Base-by-base conservation (phyloP, 92 coral and sea anemone genomes). In the Zoanthus sociatus region DNA sequence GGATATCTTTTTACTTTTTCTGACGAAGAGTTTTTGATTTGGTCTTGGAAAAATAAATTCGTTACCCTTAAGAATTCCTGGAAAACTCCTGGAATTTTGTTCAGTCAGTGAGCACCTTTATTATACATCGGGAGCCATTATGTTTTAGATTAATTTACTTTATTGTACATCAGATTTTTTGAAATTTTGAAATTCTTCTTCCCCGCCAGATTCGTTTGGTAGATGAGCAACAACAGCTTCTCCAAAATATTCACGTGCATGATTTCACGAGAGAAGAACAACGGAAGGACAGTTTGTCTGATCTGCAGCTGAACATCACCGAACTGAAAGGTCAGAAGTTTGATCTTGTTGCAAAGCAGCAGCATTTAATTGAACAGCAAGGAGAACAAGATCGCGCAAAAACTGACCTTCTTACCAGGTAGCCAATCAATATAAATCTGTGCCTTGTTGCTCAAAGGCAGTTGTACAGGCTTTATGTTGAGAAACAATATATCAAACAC, bases 221-320 rank as follows among this genome's bases (percentile, higher is more conserved):
- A 1, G 99, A 95, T 61, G 99, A 96, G 79, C 98, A 96, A 61
- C 93, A 93, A 54, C 90, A 91, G 70, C 76, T 94, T n/a, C 63
- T 93, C 54, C 94, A 90, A 74, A 93, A 88, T 84, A 83, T 92
- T n/a, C 92, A 87, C n/a, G 78, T 89, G 79, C 93, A 87, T 42
- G 91, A 87, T 66, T 88, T 78, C 58, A 78, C 71, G 72, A 87
- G 86, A 74, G 88, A 84, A 20, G 83, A 84, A 7, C 92, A 84
- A 68, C 60, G 74, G 14, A 51, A 74, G 50, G 66, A 87, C 1
- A 85, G 67, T 48, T 81, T 87, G 5, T 81, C 81, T 9, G 75
- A 67, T 46, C 68, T 89, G 9, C 93, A 84, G 18, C 83, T 88
- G 51, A 92, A 77, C 11, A 92, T 92, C 37, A 83, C 90, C 12